Conservation (phyloP, 2,113 vertebrate species). For the Urocitellus parryii region DNA sequence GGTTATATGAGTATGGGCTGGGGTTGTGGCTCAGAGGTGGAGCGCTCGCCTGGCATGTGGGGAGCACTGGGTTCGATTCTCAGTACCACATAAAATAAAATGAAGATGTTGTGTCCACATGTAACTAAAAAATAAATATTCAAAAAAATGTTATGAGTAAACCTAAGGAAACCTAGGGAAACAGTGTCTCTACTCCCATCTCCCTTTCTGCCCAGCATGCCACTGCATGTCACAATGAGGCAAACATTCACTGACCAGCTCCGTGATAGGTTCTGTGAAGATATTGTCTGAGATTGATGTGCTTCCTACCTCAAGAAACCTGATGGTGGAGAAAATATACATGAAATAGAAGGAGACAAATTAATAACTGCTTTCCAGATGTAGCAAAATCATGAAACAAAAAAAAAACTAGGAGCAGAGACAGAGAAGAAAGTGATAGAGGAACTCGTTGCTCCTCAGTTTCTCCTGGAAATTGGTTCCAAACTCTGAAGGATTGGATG, state of each 20-base stretch:
- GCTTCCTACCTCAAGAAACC: neutral
- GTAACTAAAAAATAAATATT: no score
- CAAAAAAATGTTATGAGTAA: neutral
- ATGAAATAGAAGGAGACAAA: neutral
- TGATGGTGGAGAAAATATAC: neutral
- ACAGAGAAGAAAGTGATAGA: neutral
- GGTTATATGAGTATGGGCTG: neutral
- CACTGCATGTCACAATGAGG: neutral
- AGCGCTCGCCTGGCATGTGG: no score
- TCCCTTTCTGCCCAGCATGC: neutral
- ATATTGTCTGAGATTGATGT: neutral
- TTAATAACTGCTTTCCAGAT: neutral
- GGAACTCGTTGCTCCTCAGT: neutral
- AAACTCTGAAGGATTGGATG: neutral
- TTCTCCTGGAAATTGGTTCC: neutral
- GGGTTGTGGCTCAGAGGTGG: no score
- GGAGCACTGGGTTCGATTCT: no score
- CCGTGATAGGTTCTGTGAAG: neutral
- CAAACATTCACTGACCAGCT: neutral
- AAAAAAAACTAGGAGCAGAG: neutral
- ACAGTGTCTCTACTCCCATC: neutral
- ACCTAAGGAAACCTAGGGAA: neutral
- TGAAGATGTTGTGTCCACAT: no score
- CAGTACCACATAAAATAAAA: no score
- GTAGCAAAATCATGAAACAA: conserved; percentile 18